These are phyloP conservation scores for Prunella strophiata DNA, from an alignment of 2,797 vertebrate genomes.

Conservation along the genomic window DNA sequence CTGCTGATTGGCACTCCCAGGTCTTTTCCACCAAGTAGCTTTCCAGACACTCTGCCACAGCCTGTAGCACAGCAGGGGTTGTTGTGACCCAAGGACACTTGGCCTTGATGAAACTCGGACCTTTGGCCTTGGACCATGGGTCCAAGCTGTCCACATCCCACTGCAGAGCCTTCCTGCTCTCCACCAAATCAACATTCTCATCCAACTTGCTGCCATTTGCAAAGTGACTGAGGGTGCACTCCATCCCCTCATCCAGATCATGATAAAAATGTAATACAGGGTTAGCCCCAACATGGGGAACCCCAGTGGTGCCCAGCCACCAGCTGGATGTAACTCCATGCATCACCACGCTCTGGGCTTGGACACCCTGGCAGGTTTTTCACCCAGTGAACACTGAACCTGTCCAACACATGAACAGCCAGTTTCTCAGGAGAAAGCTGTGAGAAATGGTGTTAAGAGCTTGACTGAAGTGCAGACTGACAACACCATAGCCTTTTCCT, in stretches of 20 bases:
- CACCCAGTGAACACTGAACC: neutral
- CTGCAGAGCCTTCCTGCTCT: neutral
- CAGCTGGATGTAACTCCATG: neutral
- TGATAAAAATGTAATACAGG: neutral
- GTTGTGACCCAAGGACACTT: no score
- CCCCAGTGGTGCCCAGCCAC: neutral
- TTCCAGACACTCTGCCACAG: neutral
- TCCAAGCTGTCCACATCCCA: no score
- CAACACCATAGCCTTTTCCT: neutral
- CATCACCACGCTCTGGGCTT: neutral
- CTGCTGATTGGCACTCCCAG: accelerated
- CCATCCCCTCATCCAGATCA: neutral
- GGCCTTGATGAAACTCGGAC: neutral
- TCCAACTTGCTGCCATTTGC: neutral
- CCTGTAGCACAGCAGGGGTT: neutral
- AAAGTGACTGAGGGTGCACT: neutral
- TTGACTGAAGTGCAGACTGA: neutral
- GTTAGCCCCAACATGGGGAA: neutral
- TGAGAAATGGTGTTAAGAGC: neutral
- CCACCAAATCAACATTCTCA: neutral
- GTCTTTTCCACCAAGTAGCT: neutral
- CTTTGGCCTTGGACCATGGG: neutral
- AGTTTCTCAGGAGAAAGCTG: neutral
- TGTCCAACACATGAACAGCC: neutral
- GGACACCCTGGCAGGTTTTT: neutral